These are phyloP conservation scores for Egretta garzetta DNA, from an alignment of 2,113 vertebrate genomes.

Conservation along the genomic window DNA sequence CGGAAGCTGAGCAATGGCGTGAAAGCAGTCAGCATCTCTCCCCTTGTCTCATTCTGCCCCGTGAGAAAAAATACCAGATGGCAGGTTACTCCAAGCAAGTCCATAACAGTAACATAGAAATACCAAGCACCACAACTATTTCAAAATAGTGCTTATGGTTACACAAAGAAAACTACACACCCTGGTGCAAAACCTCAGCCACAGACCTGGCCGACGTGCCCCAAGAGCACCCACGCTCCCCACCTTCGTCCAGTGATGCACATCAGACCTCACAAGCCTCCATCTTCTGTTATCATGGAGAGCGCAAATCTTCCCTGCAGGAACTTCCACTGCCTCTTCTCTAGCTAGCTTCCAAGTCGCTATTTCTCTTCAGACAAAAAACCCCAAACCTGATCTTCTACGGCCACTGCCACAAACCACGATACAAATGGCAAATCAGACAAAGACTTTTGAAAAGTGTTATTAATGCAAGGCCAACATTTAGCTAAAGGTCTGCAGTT, in stretches of 20 bases:
- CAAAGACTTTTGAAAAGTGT: not conserved
- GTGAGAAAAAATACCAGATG: not conserved
- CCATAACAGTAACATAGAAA: not conserved
- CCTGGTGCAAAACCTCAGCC: not conserved
- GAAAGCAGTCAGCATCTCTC: not conserved
- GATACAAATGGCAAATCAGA: not conserved
- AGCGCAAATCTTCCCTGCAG: not conserved
- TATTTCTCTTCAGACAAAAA: not conserved
- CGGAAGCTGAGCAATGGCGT: not conserved
- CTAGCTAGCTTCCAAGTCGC: not conserved
- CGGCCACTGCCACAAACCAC: not conserved
- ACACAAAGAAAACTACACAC: not conserved
- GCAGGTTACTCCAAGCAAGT: not conserved
- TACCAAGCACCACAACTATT: not conserved
- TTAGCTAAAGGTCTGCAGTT: not conserved
- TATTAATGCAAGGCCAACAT: not conserved
- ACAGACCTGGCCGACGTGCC: not conserved
- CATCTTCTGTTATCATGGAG: not conserved
- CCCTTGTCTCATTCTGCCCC: not conserved
- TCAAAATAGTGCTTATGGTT: not conserved
- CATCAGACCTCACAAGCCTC: not conserved
- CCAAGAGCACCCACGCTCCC: not conserved
- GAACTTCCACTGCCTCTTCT: not conserved
- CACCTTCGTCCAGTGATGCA: not conserved
- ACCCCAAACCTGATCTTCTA: not conserved